A percentile compares a stretch with the other conserved stretches of the same genome.
Conservation (phyloP, 2,888 invertebrate species). For the Euzetes globulus region DNA sequence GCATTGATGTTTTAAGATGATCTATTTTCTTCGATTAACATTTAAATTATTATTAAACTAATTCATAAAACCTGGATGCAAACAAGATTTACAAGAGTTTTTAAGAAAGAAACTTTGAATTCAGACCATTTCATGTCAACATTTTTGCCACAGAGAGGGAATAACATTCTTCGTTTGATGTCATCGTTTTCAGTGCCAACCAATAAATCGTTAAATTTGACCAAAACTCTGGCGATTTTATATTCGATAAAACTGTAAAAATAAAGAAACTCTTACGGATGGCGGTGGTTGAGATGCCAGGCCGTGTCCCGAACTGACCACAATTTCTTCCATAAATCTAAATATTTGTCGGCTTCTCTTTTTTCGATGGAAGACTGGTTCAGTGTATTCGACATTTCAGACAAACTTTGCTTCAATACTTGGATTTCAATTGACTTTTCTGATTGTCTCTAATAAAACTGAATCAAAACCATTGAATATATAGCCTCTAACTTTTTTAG, state of each 20-base stretch:
- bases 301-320: conserved; percentile 35
- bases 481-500: too few relatives aligned
- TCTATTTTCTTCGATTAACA: too few relatives aligned
- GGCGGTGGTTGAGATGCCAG: conserved; percentile 34
- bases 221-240: conserved; percentile 14
- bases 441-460: too few relatives aligned
- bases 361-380: neutral
- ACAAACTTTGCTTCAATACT: neutral
- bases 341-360: conserved; percentile 29
- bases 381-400: neutral
- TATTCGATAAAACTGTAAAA: neutral
- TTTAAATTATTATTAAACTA: neutral
- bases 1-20: too few relatives aligned
- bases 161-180: conserved; percentile 12
- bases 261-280: conserved; percentile 29
- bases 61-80: neutral
- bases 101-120: neutral
- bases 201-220: conserved; percentile 29
- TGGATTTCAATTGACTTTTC: too few relatives aligned
- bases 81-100: too few relatives aligned
- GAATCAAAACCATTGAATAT: too few relatives aligned
- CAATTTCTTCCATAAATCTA: conserved; percentile 30
- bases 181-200: conserved; percentile 15
- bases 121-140: conserved; percentile 33
- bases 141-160: conserved; percentile 36